A percentile compares a stretch with the other conserved stretches of the same genome.
phyloP scores from a whole-genome alignment of 2,113 vertebrate species.

The Steatornis caripensis region DNA sequence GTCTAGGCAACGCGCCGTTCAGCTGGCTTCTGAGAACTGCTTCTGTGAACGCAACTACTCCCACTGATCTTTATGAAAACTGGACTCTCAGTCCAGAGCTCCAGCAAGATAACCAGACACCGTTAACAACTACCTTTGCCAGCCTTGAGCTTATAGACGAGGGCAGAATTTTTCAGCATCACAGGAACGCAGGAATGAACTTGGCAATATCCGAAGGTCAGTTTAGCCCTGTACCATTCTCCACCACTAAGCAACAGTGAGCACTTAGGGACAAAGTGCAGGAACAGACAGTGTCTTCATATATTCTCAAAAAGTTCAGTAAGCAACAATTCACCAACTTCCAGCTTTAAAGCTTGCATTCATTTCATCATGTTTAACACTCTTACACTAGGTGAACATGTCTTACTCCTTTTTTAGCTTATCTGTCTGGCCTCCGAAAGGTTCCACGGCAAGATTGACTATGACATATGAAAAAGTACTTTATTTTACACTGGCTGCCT shows the following conservation, averaged over 20 bases:
- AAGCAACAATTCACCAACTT: neutral
- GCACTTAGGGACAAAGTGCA: neutral
- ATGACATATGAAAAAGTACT: neutral
- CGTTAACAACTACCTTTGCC: neutral
- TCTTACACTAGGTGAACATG: neutral
- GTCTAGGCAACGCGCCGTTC: neutral
- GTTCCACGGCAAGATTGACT: neutral
- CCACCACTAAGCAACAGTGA: neutral
- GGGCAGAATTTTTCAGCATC: neutral
- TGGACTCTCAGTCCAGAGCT: neutral
- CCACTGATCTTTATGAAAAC: neutral
- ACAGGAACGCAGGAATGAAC: neutral
- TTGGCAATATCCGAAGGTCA: neutral
- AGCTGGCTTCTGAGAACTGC: neutral
- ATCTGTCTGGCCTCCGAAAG: neutral
- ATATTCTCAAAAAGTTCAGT: neutral
- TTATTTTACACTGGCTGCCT: neutral
- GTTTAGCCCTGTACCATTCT: neutral
- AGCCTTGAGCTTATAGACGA: neutral
- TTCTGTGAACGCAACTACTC: neutral
- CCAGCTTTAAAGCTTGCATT: neutral
- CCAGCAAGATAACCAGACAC: neutral
- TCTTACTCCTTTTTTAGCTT: neutral
- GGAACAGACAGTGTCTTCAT: neutral
- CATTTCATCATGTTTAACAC: neutral